phyloP scores from a whole-genome alignment of 2,888 invertebrate genomes.

The Kuschelorhynchus macadamiae region DNA sequence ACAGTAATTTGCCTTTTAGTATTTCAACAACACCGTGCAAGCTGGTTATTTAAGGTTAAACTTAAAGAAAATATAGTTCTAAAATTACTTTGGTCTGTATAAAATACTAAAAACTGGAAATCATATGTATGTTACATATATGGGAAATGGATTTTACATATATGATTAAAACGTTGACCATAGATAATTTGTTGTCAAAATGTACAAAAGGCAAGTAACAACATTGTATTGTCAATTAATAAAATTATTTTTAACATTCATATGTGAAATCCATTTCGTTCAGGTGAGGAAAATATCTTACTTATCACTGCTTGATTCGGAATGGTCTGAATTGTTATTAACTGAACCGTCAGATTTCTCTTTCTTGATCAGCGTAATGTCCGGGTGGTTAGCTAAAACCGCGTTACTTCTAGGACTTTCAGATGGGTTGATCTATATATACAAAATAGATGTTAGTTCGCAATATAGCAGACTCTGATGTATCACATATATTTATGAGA shows the following conservation, averaged over 20 bases:
- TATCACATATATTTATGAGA: no score
- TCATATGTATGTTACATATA: constrained; percentile 19
- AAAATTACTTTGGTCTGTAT: constrained; percentile 70
- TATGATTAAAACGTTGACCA: background rate
- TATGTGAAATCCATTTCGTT: background rate
- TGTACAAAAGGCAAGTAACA: background rate
- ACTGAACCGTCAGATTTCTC: constrained; percentile 69
- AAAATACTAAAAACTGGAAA: constrained; percentile 69
- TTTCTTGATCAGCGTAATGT: constrained; percentile 75
- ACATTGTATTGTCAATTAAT: background rate
- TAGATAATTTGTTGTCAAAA: background rate
- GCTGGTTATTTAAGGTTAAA: background rate
- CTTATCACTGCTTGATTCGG: constrained; percentile 65
- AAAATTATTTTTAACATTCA: background rate
- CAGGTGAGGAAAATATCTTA: constrained; percentile 12
- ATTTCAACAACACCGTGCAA: no score
- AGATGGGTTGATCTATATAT: constrained; percentile 25
- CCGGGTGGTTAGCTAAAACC: constrained; percentile 72
- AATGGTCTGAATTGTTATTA: constrained; percentile 69
- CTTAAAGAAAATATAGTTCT: constrained; percentile 51
- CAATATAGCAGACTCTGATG: no score
- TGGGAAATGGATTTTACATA: constrained; percentile 24
- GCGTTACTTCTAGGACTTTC: constrained; percentile 52
- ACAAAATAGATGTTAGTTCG: background rate
- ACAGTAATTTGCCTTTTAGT: no score